Evolutionary conservation across 2,888 invertebrate genomes (phyloP), one percentile per base, ranked within the genome.

Genomic region (Sipha maydis): DNA sequence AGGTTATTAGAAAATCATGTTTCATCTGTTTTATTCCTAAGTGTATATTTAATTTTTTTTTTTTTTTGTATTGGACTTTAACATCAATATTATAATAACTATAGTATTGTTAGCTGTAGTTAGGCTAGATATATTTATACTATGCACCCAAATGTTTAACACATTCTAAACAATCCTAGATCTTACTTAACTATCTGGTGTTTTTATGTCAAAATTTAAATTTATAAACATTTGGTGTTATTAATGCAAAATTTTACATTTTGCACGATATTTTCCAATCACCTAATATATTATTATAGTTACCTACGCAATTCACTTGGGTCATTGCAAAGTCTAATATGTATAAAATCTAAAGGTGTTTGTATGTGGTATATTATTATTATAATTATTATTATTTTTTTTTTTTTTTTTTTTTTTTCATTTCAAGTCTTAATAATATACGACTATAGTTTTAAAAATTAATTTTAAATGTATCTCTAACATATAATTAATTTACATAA

Each of bases 281-380:
- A 56, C 48, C 56, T 86, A 79, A 69, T 85, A 86, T 79, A 38
- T 69, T 71, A 78, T 73, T 79, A 79, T 86, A 86, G 85, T 85
- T 86, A 86, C 86, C 79, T 86, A 73, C 54, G 21, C 38, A 41
- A 79, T 79, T 71, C 48, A 79, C 71, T 54, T 31, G 17, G 71
- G 79, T 86, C 54, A 67, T 85, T 85, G 67, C 67, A 78, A 85
- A 85, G 69, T 56, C n/a, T 31, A 71, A 28, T 71, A 69, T 80
- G 67, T 34, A 75, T 34, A 75, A 31, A 17, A 31, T 41, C 0
- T 34, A 41, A 78, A 54, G 69, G 78, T 85, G 78, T 78, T 85
- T 85, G 54, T 78, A 67, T 34, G 31, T 69, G 84, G 56, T 83
- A n/a, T 75, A 38, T 78, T 85, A 48, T 85, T 78, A 54, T 61